Percentiles rank a stretch among this genome's conserved stretches.
phyloP scores from a whole-genome alignment of 2,113 vertebrate species.

The Cyanistes caeruleus region DNA sequence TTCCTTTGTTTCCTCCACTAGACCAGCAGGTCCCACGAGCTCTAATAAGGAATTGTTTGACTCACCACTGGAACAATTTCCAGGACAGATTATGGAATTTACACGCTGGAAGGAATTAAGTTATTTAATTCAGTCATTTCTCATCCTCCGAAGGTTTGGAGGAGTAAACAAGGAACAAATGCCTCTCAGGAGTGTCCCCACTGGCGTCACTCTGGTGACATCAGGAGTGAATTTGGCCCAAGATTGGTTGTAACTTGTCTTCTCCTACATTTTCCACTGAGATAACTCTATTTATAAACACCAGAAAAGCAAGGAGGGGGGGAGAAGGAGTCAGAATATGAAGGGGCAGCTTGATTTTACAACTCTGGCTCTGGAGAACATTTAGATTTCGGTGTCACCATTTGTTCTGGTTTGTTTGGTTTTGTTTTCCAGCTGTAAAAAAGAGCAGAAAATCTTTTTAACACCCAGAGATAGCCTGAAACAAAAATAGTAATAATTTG shows the following conservation, averaged over 20 bases:
- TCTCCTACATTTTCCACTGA: neutral
- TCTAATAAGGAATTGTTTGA: conserved; percentile 31
- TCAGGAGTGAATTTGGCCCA: neutral
- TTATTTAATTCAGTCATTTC: conserved; percentile 52
- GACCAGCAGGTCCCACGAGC: neutral
- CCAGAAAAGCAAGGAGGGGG: neutral
- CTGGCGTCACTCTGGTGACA: conserved; percentile 14
- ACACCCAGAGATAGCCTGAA: neutral
- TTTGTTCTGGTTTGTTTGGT: neutral
- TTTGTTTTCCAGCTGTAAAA: neutral
- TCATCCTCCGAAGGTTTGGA: conserved; percentile 16
- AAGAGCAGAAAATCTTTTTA: neutral
- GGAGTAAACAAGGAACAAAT: conserved; percentile 34
- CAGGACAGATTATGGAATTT: conserved; percentile 44
- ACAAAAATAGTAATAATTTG: neutral
- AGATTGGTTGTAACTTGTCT: neutral
- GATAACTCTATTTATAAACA: conserved; percentile 7
- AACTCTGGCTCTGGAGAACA: neutral
- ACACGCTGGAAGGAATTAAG: conserved; percentile 30
- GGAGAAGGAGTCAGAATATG: neutral
- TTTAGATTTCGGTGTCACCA: neutral
- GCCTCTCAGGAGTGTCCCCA: neutral
- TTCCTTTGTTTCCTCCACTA: neutral
- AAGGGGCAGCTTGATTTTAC: neutral
- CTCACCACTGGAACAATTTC: conserved; percentile 32